phyloP scores from a whole-genome alignment of 2,797 vertebrate species.

The Loris lydekkerianus region DNA sequence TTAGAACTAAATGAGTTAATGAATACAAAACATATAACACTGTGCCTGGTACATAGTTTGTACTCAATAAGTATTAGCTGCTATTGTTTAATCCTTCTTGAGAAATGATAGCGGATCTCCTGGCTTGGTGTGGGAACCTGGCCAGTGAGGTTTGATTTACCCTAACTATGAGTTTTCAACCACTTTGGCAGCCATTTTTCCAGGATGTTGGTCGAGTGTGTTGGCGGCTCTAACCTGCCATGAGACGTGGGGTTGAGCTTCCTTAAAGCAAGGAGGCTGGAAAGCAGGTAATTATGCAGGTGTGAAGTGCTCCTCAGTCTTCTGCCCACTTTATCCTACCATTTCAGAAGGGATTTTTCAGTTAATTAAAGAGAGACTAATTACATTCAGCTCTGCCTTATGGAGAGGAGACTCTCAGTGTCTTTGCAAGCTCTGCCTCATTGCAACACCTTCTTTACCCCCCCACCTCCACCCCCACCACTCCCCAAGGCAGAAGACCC shows the following conservation, averaged over 20 bases:
- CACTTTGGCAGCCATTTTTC: background rate
- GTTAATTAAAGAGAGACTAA: background rate
- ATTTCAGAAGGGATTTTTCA: conserved; percentile 17
- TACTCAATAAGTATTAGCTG: background rate
- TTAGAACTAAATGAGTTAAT: background rate
- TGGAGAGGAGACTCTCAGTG: background rate
- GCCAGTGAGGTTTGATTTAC: background rate
- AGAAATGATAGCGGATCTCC: background rate
- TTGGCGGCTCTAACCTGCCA: too few species aligned
- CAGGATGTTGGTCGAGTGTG: too few species aligned
- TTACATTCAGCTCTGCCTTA: background rate
- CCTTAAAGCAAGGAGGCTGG: background rate
- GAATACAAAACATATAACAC: background rate
- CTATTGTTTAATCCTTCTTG: background rate
- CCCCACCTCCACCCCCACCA: fast-evolving
- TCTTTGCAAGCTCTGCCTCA: background rate
- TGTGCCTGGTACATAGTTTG: background rate
- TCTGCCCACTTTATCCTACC: background rate
- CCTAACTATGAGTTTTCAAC: background rate
- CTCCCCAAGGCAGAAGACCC: background rate
- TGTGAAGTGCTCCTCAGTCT: background rate
- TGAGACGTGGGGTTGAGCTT: background rate
- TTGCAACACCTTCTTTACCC: background rate
- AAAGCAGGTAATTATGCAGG: background rate
- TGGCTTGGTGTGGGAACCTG: background rate